phyloP scores from a whole-genome alignment of 2,113 vertebrate species.

The Tinamus guttatus region DNA sequence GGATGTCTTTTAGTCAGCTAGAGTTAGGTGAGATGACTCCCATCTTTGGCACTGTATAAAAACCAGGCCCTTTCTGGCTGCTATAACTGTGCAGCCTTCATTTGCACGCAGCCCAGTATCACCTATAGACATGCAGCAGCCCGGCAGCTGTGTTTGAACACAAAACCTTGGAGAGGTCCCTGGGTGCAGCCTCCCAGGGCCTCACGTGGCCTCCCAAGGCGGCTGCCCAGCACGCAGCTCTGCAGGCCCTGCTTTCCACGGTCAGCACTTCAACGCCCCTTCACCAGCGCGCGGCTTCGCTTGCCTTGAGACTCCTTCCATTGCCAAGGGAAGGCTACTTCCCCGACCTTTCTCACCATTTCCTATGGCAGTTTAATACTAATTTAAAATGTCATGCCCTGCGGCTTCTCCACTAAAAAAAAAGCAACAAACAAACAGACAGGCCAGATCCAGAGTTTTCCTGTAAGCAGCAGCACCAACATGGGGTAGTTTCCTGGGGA shows the following conservation, averaged over 20 bases:
- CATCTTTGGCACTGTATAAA: rapidly evolving
- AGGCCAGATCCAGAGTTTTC: slow-evolving; percentile 24
- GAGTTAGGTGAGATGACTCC: not conserved
- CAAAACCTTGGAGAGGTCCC: not conserved
- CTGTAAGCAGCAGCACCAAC: slow-evolving; percentile 51
- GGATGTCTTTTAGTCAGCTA: not conserved
- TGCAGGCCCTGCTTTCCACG: not conserved
- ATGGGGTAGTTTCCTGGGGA: slow-evolving; percentile 60
- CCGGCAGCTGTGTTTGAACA: rapidly evolving
- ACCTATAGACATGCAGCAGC: not conserved
- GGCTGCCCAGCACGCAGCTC: not conserved
- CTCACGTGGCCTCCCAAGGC: not conserved
- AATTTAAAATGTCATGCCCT: slow-evolving; percentile 40
- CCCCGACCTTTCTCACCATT: slow-evolving; percentile 64
- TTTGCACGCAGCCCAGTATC: not conserved
- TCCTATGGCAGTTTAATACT: slow-evolving; percentile 42
- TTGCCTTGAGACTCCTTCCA: not conserved
- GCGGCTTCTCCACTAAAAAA: slow-evolving; percentile 11
- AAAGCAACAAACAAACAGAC: slow-evolving; percentile 48
- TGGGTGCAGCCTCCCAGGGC: not conserved
- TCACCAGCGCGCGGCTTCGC: not conserved
- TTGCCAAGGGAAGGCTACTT: slow-evolving; percentile 41
- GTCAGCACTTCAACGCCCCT: slow-evolving; percentile 10
- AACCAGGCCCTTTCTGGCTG: too few relatives aligned
- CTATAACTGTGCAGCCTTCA: rapidly evolving